Percentiles rank a stretch among this genome's conserved stretches.
Conservation (phyloP, 2,888 invertebrate species). For the Eumerus sabulonum region DNA sequence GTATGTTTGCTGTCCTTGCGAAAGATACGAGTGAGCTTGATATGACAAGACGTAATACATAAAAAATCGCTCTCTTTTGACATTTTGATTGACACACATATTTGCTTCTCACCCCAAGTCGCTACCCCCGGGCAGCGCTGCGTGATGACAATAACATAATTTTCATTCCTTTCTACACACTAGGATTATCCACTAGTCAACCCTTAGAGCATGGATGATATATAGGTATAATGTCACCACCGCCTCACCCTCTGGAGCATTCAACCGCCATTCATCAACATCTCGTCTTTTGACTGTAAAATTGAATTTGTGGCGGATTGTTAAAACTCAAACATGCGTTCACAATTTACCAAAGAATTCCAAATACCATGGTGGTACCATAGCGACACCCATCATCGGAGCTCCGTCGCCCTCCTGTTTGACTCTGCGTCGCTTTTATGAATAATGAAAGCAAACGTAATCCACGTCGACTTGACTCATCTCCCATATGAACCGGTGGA, state of each 20-base stretch:
- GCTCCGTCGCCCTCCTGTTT: neutral
- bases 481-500: slow-evolving; percentile 9
- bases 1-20: neutral
- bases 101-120: slow-evolving; percentile 3
- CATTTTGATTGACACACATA: slow-evolving; percentile 43
- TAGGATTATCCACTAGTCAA: slow-evolving; percentile 8
- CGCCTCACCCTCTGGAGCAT: slow-evolving; percentile 13
- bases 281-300: slow-evolving; percentile 52
- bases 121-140: neutral
- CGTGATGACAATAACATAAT: slow-evolving; percentile 11
- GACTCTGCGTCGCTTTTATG: slow-evolving; percentile 1
- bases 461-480: slow-evolving; percentile 10
- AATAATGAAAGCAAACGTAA: slow-evolving; percentile 28
- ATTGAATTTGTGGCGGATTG: slow-evolving; percentile 68
- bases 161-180: slow-evolving; percentile 4
- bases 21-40: too few relatives aligned
- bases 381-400: neutral
- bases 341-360: slow-evolving; percentile 62
- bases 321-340: slow-evolving; percentile 67
- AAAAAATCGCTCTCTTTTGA: slow-evolving; percentile 26
- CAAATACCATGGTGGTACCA: neutral
- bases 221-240: neutral
- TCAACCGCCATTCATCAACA: slow-evolving; percentile 36
- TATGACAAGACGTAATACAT: neutral
- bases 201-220: neutral